Evolutionary conservation across 2,888 invertebrate genomes (phyloP), one percentile per base, ranked within the genome.

Genomic region (Deroplatys truncata): DNA sequence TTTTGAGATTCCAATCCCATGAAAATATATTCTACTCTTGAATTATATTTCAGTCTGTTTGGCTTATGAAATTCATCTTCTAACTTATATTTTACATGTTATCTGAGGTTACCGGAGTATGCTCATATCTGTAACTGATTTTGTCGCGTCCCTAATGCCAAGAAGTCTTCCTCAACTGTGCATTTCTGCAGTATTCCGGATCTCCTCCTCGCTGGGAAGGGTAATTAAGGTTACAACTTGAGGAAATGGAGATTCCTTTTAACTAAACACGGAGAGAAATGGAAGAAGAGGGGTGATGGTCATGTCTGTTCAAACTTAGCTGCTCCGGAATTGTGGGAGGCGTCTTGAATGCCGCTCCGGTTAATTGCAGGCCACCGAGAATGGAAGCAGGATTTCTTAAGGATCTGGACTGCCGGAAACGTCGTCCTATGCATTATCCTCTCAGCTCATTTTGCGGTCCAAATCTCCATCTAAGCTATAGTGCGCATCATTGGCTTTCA

Each of bases 161-260:
- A 43, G 43, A 35, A 15, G 1, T 28, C 35, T 85, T 49, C 85
- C 56, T 5, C 29, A 10, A 15, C 31, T 72, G 0, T 56, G 9
- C 28, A 25, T 28, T 86, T 86, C 86, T 86, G 86, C 86, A 82
- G 82, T 86, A 15, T 28, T 56, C 7, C 29, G 15, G 31, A 43
- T 85, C 85, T 4, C 20, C 9, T 13, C 49, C 28, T 35, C 85
- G 29, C 86, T 86, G 72, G 29, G 28, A 56, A 82, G 82, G 86
- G 82, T 86, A 86, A 86, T 86, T 86, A 86, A 82, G 86, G 72
- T 86, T 86, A 86, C 29, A 82, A 86, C 72, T 82, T 82, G 28
- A 56, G 82, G 86, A 86, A 86, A 86, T 86, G 86, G 82, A 86
- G 82, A 86, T 86, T 86, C 86, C 86, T 86, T 86, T 86, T 82